Percentiles rank a stretch among this genome's conserved stretches.
Conservation (phyloP, 2,888 invertebrate species). For the Drosophila aldrichi region DNA sequence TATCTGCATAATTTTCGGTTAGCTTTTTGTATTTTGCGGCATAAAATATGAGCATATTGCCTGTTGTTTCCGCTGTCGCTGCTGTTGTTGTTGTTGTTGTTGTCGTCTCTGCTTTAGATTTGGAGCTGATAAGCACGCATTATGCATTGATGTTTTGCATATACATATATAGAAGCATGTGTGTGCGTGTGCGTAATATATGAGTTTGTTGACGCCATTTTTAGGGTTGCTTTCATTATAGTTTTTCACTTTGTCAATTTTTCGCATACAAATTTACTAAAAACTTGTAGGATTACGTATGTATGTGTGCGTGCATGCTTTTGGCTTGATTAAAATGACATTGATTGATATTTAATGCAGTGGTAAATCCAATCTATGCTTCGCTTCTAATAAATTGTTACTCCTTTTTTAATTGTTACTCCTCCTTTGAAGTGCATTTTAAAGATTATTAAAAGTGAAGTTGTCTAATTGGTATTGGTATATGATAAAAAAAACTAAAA, state of each 20-base stretch:
- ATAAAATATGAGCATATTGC: slow-evolving; percentile 51
- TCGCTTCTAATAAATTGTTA: background rate
- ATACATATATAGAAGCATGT: background rate
- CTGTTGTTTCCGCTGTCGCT: slow-evolving; percentile 15
- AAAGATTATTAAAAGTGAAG: slow-evolving; percentile 2
- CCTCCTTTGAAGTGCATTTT: background rate
- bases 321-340: slow-evolving; percentile 28
- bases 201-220: slow-evolving; percentile 67
- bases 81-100: slow-evolving; percentile 19
- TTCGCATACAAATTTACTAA: slow-evolving; percentile 18
- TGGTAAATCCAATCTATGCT: background rate
- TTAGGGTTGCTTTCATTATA: slow-evolving; percentile 49
- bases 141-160: slow-evolving; percentile 39
- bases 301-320: background rate
- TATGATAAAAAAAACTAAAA: background rate
- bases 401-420: no score
- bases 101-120: slow-evolving; percentile 54
- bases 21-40: slow-evolving; percentile 42
- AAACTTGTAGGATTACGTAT: background rate
- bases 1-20: slow-evolving; percentile 38
- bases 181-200: slow-evolving; percentile 40
- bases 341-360: slow-evolving; percentile 22
- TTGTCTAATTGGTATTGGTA: background rate
- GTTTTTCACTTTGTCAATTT: slow-evolving; percentile 52
- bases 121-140: slow-evolving; percentile 71